Conservation (phyloP, 2,797 vertebrate genomes). For the Stomatorhinus walkeri region DNA sequence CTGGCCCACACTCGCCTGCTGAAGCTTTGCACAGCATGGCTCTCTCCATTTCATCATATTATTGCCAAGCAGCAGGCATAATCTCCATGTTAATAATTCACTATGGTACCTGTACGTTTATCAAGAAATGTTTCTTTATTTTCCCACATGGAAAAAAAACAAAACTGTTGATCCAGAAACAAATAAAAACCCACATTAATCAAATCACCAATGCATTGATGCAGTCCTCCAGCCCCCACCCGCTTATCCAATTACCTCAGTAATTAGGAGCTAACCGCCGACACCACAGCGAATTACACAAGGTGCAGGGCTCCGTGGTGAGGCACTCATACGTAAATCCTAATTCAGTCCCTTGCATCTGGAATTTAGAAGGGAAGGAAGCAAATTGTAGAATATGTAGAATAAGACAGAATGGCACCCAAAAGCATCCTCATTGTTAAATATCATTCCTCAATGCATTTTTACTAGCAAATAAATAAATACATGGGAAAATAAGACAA, state of each 20-base stretch:
- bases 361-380: neutral
- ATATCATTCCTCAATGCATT: neutral
- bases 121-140: neutral
- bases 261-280: neutral
- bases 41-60: neutral
- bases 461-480: neutral
- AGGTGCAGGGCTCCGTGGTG: neutral
- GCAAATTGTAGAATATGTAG: neutral
- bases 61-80: neutral
- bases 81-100: constrained; percentile 11
- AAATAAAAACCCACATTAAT: neutral
- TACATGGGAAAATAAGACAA: constrained; percentile 32
- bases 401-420: neutral
- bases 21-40: too few species aligned
- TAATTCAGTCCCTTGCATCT: neutral
- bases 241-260: neutral
- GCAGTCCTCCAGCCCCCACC: neutral
- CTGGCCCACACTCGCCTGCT: too few species aligned
- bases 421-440: neutral
- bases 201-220: neutral
- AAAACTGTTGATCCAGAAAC: neutral
- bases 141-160: neutral
- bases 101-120: neutral
- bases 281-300: neutral
- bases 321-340: neutral